Percentiles rank a stretch among this genome's conserved stretches.
Evolutionary conservation across 1,140 invertebrate species (phyloP).

Genomic region (Drosophila prosaltans): DNA sequence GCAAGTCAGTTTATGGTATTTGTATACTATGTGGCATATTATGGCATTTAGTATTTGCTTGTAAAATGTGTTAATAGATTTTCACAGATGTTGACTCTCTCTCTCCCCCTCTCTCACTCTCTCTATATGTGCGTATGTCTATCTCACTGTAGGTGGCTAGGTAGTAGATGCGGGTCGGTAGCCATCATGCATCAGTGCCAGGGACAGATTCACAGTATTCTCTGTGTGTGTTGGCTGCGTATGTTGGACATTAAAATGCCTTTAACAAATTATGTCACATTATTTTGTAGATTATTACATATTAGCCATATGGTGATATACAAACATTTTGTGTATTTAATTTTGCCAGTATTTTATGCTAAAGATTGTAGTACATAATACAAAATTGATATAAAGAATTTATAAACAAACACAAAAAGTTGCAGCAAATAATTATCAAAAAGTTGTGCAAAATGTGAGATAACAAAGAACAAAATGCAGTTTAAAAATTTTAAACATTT

Average conservation of each 20-base stretch:
- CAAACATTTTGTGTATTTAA: constrained; percentile 17
- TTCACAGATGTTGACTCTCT: constrained; percentile 40
- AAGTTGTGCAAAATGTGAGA: not conserved
- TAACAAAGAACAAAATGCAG: too few relatives aligned
- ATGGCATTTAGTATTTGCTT: constrained; percentile 70
- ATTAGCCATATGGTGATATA: constrained; percentile 31
- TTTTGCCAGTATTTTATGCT: not conserved
- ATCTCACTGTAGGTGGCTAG: not conserved
- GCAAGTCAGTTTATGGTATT: constrained; percentile 73
- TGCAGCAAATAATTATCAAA: not conserved
- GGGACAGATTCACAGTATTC: not conserved
- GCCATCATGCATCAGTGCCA: constrained; percentile 16
- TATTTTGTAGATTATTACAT: constrained; percentile 47
- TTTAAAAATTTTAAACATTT: too few relatives aligned
- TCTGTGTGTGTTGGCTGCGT: not conserved
- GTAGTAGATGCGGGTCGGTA: not conserved
- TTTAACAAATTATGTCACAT: constrained; percentile 69
- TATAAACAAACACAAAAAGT: not conserved
- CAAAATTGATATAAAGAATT: not conserved
- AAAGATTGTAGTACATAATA: not conserved
- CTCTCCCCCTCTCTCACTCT: not conserved
- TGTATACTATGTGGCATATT: constrained; percentile 49
- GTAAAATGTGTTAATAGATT: constrained; percentile 77
- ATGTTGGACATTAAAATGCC: constrained; percentile 48
- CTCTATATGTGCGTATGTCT: not conserved